Evolutionary conservation across 2,113 vertebrate genomes (phyloP).

Genomic region (Halcyon senegalensis): DNA sequence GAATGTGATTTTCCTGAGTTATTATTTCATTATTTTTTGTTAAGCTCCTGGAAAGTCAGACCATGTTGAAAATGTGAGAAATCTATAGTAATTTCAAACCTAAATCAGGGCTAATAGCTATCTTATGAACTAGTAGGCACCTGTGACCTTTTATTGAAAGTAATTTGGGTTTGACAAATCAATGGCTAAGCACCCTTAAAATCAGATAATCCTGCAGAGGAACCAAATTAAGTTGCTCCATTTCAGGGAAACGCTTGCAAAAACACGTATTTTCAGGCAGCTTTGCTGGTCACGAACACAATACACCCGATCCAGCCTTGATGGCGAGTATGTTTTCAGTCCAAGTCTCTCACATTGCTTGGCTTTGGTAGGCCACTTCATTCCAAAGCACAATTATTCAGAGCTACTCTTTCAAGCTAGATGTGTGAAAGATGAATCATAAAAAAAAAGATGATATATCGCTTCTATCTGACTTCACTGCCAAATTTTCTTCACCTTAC

Average conservation of each 20-base stretch:
- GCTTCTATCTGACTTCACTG: not conserved
- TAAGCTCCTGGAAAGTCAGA: not conserved
- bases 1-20: not conserved
- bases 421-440: slow-evolving; percentile 9
- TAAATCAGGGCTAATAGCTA: not conserved
- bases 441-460: not conserved
- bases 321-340: not conserved
- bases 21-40: not conserved
- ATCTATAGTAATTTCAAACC: not conserved
- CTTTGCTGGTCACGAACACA: not conserved
- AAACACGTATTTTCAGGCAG: not conserved
- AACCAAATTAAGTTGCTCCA: not conserved
- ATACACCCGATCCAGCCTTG: not conserved
- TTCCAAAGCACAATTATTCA: slow-evolving; percentile 1
- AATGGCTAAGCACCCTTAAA: not conserved
- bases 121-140: not conserved
- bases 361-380: not conserved
- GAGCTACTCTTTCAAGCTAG: not conserved
- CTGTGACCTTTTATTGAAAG: not conserved
- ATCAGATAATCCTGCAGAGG: not conserved
- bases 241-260: not conserved
- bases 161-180: not conserved
- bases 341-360: not conserved
- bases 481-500: not conserved
- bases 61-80: not conserved